These are phyloP conservation scores for Slavum lentiscoides DNA, from an alignment of 2,888 invertebrate genomes.

Conservation along the genomic window DNA sequence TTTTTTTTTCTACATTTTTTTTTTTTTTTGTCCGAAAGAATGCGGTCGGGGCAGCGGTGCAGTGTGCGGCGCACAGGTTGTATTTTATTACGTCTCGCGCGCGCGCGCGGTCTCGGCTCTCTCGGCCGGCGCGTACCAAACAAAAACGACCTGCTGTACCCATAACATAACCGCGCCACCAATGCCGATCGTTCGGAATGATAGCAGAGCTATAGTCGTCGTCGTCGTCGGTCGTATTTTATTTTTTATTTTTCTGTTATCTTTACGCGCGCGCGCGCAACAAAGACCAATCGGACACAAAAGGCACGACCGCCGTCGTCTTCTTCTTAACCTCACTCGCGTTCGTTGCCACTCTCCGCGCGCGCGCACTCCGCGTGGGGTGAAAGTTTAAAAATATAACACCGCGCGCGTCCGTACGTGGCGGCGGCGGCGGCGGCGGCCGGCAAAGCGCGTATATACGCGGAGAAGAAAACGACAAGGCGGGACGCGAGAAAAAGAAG, in stretches of 20 bases:
- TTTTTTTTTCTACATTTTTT: neutral
- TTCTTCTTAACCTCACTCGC: slow-evolving; percentile 9
- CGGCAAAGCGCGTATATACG: neutral
- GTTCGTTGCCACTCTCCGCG: neutral
- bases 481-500: neutral
- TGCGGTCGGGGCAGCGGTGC: slow-evolving; percentile 24
- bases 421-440: neutral
- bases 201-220: slow-evolving; percentile 38
- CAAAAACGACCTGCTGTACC: slow-evolving; percentile 24
- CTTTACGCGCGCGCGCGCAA: neutral
- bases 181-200: slow-evolving; percentile 41
- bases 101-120: neutral
- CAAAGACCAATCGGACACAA: slow-evolving; percentile 36
- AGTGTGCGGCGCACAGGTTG: neutral
- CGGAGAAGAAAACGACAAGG: neutral
- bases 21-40: slow-evolving; percentile 17
- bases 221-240: neutral
- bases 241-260: neutral
- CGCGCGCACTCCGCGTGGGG: slow-evolving; percentile 30
- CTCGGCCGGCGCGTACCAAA: slow-evolving; percentile 16
- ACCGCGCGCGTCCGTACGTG: neutral
- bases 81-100: slow-evolving; percentile 23
- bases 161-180: neutral
- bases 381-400: slow-evolving; percentile 51
- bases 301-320: slow-evolving; percentile 2